Percentiles rank a stretch among this genome's conserved stretches.
Conservation (phyloP, 2,797 vertebrate genomes). For the Protosalanx chinensis region DNA sequence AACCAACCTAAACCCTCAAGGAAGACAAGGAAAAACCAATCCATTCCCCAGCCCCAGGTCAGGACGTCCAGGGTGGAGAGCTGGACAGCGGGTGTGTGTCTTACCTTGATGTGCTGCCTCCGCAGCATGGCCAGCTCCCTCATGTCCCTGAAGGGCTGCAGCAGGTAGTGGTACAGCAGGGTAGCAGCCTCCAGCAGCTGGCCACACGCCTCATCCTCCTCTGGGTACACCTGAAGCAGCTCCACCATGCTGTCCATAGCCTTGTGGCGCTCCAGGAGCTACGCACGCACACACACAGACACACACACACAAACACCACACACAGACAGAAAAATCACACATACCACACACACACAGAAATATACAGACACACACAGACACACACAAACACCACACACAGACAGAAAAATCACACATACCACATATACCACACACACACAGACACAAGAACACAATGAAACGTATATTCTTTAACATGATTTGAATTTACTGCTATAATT, state of each 20-base stretch:
- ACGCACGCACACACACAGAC: neutral
- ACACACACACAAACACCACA: conserved; percentile 15
- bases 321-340: neutral
- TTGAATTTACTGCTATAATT: neutral
- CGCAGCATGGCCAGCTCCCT: conserved; percentile 93
- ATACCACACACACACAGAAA: neutral
- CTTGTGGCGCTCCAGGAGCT: conserved; percentile 93
- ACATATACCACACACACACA: neutral
- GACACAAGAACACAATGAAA: neutral
- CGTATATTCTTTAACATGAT: neutral
- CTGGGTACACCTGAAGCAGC: conserved; percentile 87
- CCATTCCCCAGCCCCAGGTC: neutral
- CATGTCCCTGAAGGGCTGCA: conserved; percentile 98
- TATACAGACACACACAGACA: neutral
- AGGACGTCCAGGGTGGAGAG: neutral
- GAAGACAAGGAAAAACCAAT: neutral
- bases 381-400: conserved; percentile 4
- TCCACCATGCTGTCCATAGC: conserved; percentile 94
- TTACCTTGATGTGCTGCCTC: conserved; percentile 97
- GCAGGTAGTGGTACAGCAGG: conserved; percentile 93
- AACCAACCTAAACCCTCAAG: too few relatives aligned
- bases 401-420: neutral
- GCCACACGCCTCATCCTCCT: conserved; percentile 89
- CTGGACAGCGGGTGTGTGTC: conserved; percentile 9
- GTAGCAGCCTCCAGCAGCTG: conserved; percentile 91